Percentiles rank a stretch among this genome's conserved stretches.
phyloP scores from a whole-genome alignment of 2,797 vertebrate species.

The Malacoraja senta region DNA sequence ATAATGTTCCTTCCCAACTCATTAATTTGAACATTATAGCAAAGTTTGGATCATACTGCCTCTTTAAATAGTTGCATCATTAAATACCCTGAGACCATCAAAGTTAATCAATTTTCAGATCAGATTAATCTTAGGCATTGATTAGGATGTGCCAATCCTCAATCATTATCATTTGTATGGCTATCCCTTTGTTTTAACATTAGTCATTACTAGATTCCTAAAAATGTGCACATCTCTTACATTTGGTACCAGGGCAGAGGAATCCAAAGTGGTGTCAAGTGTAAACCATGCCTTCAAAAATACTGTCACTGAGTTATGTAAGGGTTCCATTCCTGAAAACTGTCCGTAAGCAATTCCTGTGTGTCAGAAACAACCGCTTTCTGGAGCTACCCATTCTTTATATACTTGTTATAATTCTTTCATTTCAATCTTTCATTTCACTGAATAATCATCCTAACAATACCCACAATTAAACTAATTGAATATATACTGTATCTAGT shows the following conservation, averaged over 20 bases:
- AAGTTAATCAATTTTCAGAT: not conserved
- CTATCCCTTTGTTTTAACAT: not conserved
- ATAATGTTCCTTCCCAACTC: not conserved
- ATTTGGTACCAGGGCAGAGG: not conserved
- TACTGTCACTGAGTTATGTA: too few relatives aligned
- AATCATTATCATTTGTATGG: not conserved
- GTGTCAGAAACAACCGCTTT: too few relatives aligned
- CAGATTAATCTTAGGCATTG: not conserved
- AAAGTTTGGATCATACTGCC: not conserved
- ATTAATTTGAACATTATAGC: not conserved
- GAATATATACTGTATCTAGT: too few relatives aligned
- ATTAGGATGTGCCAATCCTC: not conserved
- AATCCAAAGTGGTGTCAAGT: too few relatives aligned
- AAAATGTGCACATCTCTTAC: not conserved
- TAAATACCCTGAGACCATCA: not conserved
- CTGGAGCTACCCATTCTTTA: too few relatives aligned
- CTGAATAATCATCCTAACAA: too few relatives aligned
- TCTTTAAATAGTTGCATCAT: not conserved
- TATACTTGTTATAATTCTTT: too few relatives aligned
- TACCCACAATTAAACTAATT: too few relatives aligned
- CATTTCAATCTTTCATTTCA: too few relatives aligned
- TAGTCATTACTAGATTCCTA: not conserved
- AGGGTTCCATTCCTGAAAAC: too few relatives aligned
- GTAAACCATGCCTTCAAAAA: not conserved
- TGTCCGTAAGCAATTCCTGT: too few relatives aligned